Conservation (phyloP, 2,797 vertebrate species). For the Sebastes matsubarae region DNA sequence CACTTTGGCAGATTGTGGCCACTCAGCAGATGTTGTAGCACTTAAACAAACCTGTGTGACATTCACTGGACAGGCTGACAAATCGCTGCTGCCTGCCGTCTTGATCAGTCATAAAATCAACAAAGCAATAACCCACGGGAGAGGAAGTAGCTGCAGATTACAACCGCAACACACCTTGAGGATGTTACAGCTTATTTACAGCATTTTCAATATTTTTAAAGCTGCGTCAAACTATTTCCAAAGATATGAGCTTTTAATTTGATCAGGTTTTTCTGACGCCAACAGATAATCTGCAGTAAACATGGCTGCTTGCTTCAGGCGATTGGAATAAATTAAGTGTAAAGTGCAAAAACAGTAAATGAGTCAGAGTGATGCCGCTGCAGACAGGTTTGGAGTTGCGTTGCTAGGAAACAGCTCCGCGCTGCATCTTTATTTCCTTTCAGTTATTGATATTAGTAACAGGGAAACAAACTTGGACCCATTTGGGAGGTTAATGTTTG, state of each 20-base stretch:
- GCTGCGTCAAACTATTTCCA: too few relatives aligned
- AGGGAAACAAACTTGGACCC: not conserved
- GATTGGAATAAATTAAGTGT: not conserved
- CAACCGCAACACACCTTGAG: not conserved
- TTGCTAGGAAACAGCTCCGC: constrained; percentile 42
- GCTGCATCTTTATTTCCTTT: not conserved
- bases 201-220: not conserved
- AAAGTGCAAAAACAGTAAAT: not conserved
- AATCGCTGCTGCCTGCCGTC: not conserved
- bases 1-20: constrained; percentile 8
- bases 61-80: not conserved
- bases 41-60: not conserved
- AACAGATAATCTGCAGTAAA: not conserved
- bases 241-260: too few relatives aligned
- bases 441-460: constrained; percentile 3
- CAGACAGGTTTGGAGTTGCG: not conserved
- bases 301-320: not conserved
- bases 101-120: not conserved
- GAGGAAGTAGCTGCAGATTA: too few relatives aligned
- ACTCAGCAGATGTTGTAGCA: not conserved
- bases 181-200: not conserved
- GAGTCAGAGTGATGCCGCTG: not conserved
- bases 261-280: not conserved
- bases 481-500: not conserved
- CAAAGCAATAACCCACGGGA: not conserved